Evolutionary conservation across 2,888 invertebrate species (phyloP), one percentile per base, ranked within the genome.

Genomic region (Meiosimyza platycephala): DNA sequence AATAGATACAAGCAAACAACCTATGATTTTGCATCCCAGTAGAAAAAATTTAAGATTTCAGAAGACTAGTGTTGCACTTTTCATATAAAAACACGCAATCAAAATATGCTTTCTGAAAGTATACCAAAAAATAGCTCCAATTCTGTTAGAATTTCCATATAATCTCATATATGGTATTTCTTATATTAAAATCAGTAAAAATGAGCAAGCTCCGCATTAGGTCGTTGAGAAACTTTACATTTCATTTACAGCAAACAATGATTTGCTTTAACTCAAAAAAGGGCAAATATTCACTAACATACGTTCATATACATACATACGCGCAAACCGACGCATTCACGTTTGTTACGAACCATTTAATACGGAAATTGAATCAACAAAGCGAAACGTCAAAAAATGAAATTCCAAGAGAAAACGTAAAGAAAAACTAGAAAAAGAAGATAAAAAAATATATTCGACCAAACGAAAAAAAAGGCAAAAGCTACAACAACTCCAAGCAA

Each of bases 301-400:
- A 64, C 22, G 3, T 18, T 51, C 15, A 4, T 18, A 18, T 6
- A 12, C 62, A 62, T 18, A 47, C 47, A 22, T 15, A 33, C 60
- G 40, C 33, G 33, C 11, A 59, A 16, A 59, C 28, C 18, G 1
- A 16, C 6, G 40, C 9, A 33, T 50, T 16, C 22, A 40, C 40
- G 12, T 80, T 28, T 78, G 80, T 78, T 82, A 81, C 80, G 83
- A 78, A 77, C 80, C 83, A 84, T 84, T 84, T 82, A 81, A 81
- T 82, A 78, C 80, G 81, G 80, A 83, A 84, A 84, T 84, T 81
- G 80, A 83, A 79, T 81, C 80, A 80, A 83, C 82, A 81, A 81
- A 80, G 80, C 78, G 78, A 81, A 78, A 81, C 78, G 79, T 74
- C 79, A 77, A 79, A 75, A 74, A 79, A 75, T 76, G 76, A 79